Base-by-base conservation (phyloP, 2,113 vertebrate genomes). In the Ifrita kowaldi region DNA sequence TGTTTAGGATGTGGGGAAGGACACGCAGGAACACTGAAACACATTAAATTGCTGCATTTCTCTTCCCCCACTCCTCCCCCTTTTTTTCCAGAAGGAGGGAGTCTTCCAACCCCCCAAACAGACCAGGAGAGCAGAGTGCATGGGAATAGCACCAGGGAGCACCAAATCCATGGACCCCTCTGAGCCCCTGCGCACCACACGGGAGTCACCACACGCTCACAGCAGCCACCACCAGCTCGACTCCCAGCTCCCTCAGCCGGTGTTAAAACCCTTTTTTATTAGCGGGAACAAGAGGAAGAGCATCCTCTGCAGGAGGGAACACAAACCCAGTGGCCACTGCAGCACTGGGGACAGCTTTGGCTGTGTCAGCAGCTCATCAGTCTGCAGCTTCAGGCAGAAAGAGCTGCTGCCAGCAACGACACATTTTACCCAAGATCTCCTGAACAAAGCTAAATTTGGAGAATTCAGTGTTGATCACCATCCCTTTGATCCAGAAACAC, bases 1-100 rank as follows among this genome's bases (percentile, higher is more conserved):
- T 90, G 68, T 83, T 94, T 94, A 94, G 59, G 91, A 91, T 80
- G 68, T 59, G 63, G 57, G 71, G 84, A 95, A 93, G 89, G 67
- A 74, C 83, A 85, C 9, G 15, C 60, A 60, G 75, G 57, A 94
- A 85, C 63, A 60, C 19, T 20, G 55, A 90, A 91, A 76, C 3
- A 0, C 3, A 69, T 47, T 90, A 55, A 84, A 84, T 5, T 47
- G 63, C 50, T 89, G 59, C 5, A 67, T 90, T 95, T 55, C 59
- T 86, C 50, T 81, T 63, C 68, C 68, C 46, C 20, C 10, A 16
- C 32, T 77, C 50, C 85, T 73, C 14, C 19, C 4, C 6, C 2
- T 69, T 74, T 93, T 22, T 49, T 52, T 16, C n/a, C 67, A 73
- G 47, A 24, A 94, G 49, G 18, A 67, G 33, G 49, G 63, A 85